Evolutionary conservation across 2,113 vertebrate genomes (phyloP).

Genomic region (Cololabis saira): DNA sequence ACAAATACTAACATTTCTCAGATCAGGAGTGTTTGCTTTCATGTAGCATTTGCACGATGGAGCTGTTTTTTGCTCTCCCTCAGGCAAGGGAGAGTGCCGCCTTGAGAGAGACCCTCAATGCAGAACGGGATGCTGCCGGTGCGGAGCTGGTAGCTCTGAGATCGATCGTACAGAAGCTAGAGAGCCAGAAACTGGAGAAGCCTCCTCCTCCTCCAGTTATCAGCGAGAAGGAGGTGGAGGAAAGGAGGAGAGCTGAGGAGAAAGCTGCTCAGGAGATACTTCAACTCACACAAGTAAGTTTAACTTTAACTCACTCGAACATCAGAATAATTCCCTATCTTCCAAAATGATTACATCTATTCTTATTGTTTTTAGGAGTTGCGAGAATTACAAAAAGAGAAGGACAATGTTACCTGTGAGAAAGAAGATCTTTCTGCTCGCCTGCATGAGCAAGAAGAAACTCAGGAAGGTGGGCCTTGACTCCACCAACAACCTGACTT

Average conservation of each 20-base stretch:
- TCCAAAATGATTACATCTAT: neutral
- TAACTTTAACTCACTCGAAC: neutral
- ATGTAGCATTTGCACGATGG: neutral
- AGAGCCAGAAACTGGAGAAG: constrained; percentile 32
- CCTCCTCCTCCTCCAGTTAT: constrained; percentile 27
- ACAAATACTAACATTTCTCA: no score
- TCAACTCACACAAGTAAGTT: constrained; percentile 71
- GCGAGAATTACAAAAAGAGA: constrained; percentile 68
- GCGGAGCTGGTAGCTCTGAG: constrained; percentile 73
- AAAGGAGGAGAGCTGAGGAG: constrained; percentile 62
- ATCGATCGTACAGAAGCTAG: constrained; percentile 58
- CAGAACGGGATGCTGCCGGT: constrained; percentile 50
- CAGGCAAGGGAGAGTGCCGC: constrained; percentile 75
- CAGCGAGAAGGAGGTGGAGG: constrained; percentile 63
- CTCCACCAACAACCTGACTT: neutral
- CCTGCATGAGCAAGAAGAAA: constrained; percentile 63
- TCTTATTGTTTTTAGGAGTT: constrained; percentile 60
- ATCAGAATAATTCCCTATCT: neutral
- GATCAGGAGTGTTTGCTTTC: neutral
- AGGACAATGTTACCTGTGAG: constrained; percentile 58
- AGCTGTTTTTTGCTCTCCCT: constrained; percentile 1
- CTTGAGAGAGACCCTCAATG: constrained; percentile 71
- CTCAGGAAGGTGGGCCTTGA: constrained; percentile 62
- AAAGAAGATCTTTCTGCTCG: constrained; percentile 64
- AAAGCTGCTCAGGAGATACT: constrained; percentile 66